Conservation (phyloP, 2,797 vertebrate genomes). For the Carapus acus region DNA sequence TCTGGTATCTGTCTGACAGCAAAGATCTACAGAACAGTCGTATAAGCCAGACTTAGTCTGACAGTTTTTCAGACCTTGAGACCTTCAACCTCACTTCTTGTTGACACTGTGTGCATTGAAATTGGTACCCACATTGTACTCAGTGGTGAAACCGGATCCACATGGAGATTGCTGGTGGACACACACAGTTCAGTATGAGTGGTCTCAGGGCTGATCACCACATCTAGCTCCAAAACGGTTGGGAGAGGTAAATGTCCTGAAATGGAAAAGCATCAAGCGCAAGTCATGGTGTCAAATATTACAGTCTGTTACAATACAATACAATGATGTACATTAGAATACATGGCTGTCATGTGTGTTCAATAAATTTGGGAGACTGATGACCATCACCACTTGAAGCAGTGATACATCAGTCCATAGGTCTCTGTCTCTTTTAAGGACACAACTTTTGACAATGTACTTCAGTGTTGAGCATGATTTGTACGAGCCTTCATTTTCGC, state of each 20-base stretch:
- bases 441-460: too few species aligned
- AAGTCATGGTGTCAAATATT: too few species aligned
- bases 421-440: too few species aligned
- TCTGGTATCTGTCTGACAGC: conserved; percentile 56
- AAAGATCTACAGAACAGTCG: conserved; percentile 63
- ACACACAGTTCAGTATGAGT: conserved; percentile 39
- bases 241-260: conserved; percentile 58
- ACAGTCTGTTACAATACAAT: too few species aligned
- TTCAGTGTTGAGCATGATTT: not conserved
- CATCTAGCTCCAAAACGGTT: conserved; percentile 71
- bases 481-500: conserved; percentile 37
- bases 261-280: conserved; percentile 19
- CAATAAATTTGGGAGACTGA: not conserved
- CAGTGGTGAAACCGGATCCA: conserved; percentile 65
- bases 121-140: conserved; percentile 66
- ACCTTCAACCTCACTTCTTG: too few species aligned
- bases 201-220: conserved; percentile 63
- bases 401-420: too few species aligned
- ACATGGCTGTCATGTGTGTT: not conserved
- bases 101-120: too few species aligned
- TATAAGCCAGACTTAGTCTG: too few species aligned
- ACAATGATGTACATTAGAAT: too few species aligned
- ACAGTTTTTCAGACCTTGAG: too few species aligned
- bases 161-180: conserved; percentile 55
- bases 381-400: too few species aligned